Percentiles rank a stretch among this genome's conserved stretches.
phyloP scores from a whole-genome alignment of 2,888 invertebrate species.

The Drosophila recens region DNA sequence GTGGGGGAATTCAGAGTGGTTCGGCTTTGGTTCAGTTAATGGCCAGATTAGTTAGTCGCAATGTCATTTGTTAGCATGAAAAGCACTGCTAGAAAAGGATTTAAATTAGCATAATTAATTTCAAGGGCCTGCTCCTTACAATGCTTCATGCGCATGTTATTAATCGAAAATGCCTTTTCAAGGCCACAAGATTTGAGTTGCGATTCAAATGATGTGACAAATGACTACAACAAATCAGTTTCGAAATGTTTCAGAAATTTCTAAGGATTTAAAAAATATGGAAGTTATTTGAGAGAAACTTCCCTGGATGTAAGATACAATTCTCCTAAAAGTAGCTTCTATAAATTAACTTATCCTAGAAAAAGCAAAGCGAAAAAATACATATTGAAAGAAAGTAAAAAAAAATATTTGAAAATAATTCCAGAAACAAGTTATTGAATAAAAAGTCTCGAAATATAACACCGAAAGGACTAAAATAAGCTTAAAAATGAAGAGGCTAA shows the following conservation, averaged over 20 bases:
- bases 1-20: slow-evolving; percentile 8
- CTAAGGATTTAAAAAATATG: background rate
- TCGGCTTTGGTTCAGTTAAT: slow-evolving; percentile 54
- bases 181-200: slow-evolving; percentile 25
- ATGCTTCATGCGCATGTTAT: slow-evolving; percentile 52
- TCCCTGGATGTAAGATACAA: no score
- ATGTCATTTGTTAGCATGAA: slow-evolving; percentile 72
- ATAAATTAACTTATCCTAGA: no score
- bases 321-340: no score
- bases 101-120: slow-evolving; percentile 77
- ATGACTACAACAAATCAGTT: slow-evolving; percentile 19
- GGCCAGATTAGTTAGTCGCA: slow-evolving; percentile 67
- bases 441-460: no score
- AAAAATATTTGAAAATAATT: no score
- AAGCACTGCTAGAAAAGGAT: slow-evolving; percentile 70
- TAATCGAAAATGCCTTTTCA: slow-evolving; percentile 53
- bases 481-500: no score
- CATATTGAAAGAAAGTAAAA: no score
- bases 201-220: slow-evolving; percentile 31
- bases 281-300: no score
- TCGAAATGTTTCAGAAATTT: background rate
- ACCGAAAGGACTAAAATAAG: no score
- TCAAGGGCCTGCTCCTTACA: slow-evolving; percentile 45
- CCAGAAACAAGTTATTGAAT: no score
- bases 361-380: no score